These are phyloP conservation scores for Megalops atlanticus DNA, from an alignment of 2,113 vertebrate genomes.

Conservation along the genomic window DNA sequence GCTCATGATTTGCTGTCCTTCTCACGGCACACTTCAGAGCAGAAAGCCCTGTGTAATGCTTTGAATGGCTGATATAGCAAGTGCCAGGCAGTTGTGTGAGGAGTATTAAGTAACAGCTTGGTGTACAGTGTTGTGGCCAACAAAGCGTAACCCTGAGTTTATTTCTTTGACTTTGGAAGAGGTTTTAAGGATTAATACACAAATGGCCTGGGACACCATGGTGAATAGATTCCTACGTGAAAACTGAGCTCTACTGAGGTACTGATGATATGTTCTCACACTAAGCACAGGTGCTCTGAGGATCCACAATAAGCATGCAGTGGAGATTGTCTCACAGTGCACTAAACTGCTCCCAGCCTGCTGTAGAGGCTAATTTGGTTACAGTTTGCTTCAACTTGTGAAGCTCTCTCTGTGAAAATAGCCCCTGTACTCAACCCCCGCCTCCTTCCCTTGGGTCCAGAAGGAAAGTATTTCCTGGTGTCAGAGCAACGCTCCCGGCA, in stretches of 20 bases:
- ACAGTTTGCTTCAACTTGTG: neutral
- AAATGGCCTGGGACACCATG: neutral
- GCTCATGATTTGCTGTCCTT: neutral
- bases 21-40: neutral
- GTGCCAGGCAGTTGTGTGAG: neutral
- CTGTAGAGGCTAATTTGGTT: neutral
- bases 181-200: neutral
- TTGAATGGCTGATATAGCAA: neutral
- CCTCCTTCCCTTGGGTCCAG: neutral
- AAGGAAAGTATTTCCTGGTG: slow-evolving; percentile 15
- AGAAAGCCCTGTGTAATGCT: neutral
- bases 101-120: neutral
- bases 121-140: neutral
- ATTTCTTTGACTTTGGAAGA: too few relatives aligned
- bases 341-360: neutral
- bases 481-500: neutral
- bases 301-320: too few relatives aligned
- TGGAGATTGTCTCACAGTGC: neutral
- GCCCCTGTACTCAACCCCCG: neutral
- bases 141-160: neutral
- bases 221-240: too few relatives aligned
- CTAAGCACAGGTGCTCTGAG: too few relatives aligned
- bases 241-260: too few relatives aligned
- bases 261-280: too few relatives aligned
- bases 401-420: neutral